Percentiles rank a stretch among this genome's conserved stretches.
These are phyloP conservation scores for Ceratosolen solmsi DNA, from an alignment of 1,140 invertebrate genomes.

Conservation along the genomic window DNA sequence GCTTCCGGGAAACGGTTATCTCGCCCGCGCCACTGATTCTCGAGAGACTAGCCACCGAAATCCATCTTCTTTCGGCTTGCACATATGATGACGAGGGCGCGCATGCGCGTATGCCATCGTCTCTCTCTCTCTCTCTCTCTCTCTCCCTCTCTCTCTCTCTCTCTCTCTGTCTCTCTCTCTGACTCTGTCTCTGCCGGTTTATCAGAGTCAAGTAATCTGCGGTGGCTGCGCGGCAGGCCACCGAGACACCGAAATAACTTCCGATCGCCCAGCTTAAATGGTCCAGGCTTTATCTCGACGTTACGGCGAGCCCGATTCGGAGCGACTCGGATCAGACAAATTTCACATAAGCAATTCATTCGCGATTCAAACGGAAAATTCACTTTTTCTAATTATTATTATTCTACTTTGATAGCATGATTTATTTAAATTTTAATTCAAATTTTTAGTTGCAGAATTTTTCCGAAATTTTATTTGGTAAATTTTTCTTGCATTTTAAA, in stretches of 20 bases:
- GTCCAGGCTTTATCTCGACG: not conserved
- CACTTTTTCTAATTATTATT: too few species aligned
- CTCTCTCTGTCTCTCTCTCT: not conserved
- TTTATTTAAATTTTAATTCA: too few species aligned
- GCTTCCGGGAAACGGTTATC: slow-evolving; percentile 47
- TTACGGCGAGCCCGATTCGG: not conserved
- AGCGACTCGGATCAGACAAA: not conserved
- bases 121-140: too few species aligned
- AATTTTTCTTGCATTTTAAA: too few species aligned
- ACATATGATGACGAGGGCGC: not conserved
- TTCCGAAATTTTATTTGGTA: too few species aligned
- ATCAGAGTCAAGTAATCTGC: slow-evolving; percentile 31
- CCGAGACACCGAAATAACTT: slow-evolving; percentile 12
- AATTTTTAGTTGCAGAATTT: too few species aligned
- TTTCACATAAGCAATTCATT: not conserved
- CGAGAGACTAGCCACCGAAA: slow-evolving; percentile 11
- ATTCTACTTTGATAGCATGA: too few species aligned
- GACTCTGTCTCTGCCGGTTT: not conserved
- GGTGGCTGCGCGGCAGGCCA: not conserved
- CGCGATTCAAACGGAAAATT: too few species aligned
- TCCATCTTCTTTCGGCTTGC: not conserved
- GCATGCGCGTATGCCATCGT: not conserved
- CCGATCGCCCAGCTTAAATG: slow-evolving; percentile 29
- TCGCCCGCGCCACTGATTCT: not conserved
- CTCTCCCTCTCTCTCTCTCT: too few species aligned